These are phyloP conservation scores for Apantesis nais DNA, from an alignment of 2,888 invertebrate genomes.

Conservation along the genomic window DNA sequence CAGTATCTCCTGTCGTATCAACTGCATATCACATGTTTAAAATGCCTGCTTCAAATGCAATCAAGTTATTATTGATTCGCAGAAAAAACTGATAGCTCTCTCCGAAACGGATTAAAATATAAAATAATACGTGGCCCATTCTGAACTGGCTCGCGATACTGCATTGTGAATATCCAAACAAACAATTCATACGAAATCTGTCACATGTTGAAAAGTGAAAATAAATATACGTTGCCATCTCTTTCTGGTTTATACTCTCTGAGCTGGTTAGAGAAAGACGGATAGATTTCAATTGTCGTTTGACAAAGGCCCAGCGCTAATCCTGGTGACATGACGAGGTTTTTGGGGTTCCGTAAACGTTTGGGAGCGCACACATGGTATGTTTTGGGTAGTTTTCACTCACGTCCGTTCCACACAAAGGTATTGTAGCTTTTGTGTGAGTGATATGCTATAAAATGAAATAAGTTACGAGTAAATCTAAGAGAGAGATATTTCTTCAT, in stretches of 20 bases:
- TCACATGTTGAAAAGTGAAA: slow-evolving; percentile 83
- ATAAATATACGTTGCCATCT: slow-evolving; percentile 73
- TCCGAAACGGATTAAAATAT: slow-evolving; percentile 74
- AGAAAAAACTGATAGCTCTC: slow-evolving; percentile 50
- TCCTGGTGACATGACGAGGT: slow-evolving; percentile 79
- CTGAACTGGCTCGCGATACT: slow-evolving; percentile 63
- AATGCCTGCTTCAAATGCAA: slow-evolving; percentile 3
- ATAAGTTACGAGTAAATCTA: background rate
- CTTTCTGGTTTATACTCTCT: slow-evolving; percentile 50
- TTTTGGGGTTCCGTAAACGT: slow-evolving; percentile 63
- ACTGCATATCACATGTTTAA: background rate
- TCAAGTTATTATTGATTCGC: slow-evolving; percentile 13
- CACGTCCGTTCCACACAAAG: slow-evolving; percentile 26
- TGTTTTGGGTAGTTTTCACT: slow-evolving; percentile 20
- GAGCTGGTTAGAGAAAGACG: slow-evolving; percentile 64
- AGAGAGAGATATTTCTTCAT: background rate
- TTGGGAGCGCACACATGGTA: slow-evolving; percentile 34
- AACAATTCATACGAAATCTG: slow-evolving; percentile 83
- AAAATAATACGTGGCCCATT: slow-evolving; percentile 73
- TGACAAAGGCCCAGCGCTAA: slow-evolving; percentile 78
- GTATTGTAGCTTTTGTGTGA: slow-evolving; percentile 15
- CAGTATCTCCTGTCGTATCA: background rate
- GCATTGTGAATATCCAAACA: slow-evolving; percentile 77
- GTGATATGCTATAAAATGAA: background rate
- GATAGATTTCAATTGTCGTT: slow-evolving; percentile 78